Evolutionary conservation across 2,797 vertebrate species (phyloP).

Genomic region (Lepus townsendii): DNA sequence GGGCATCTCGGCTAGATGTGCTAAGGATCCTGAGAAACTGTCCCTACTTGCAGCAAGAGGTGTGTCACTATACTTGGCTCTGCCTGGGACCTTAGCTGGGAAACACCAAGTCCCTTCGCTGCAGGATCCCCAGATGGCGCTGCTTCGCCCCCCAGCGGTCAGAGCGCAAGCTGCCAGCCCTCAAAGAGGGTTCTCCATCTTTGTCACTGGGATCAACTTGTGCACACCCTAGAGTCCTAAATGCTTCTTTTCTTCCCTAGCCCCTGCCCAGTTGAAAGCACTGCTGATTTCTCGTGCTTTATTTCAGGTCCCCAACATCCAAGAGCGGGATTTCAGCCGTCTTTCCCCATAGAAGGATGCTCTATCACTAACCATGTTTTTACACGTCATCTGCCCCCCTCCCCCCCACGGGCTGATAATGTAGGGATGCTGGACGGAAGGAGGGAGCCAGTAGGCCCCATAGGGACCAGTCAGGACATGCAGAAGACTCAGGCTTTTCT

Average conservation of each 20-base stretch:
- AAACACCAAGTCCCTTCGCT: not conserved
- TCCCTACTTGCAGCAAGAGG: not conserved
- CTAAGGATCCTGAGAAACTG: not conserved
- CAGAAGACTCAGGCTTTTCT: not conserved
- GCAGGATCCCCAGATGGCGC: rapidly evolving
- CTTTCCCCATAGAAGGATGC: not conserved
- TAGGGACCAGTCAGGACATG: not conserved
- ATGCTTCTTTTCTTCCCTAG: not conserved
- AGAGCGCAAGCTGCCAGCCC: not conserved
- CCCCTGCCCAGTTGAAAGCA: not conserved
- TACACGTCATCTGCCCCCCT: not conserved
- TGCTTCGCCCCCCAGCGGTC: not conserved
- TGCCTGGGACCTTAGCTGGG: not conserved
- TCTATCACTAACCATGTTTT: not conserved
- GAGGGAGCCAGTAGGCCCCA: not conserved
- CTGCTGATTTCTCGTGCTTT: not conserved
- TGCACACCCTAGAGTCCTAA: not conserved
- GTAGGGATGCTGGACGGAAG: not conserved
- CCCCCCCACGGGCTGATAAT: not conserved
- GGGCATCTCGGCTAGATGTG: too few species aligned
- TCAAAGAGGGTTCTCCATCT: not conserved
- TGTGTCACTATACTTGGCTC: rapidly evolving
- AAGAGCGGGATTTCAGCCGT: not conserved
- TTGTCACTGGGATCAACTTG: not conserved
- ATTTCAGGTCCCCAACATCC: not conserved